Percentiles rank a stretch among this genome's conserved stretches.
Conservation (phyloP, 2,888 invertebrate species). For the Himalopsyche japonica region DNA sequence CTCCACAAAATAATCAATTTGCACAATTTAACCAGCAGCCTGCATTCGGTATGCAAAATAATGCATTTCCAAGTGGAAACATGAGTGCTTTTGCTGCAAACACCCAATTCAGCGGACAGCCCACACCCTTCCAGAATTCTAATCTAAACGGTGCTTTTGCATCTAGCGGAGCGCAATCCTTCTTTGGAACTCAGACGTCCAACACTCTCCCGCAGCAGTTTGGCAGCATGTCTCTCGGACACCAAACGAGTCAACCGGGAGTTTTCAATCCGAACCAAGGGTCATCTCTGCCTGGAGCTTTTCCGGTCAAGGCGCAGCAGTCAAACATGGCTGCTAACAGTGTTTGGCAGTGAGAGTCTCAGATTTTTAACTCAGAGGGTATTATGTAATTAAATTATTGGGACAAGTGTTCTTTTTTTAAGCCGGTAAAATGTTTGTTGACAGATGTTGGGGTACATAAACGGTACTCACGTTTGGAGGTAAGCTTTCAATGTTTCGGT, state of each 20-base stretch:
- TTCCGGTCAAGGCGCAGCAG: conserved; percentile 23
- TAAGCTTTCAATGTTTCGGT: background rate
- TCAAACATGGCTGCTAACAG: conserved; percentile 35
- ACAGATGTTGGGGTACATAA: background rate
- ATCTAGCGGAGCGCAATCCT: conserved; percentile 10
- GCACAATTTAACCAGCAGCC: conserved; percentile 23
- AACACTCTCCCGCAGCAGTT: conserved; percentile 33
- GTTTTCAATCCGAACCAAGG: background rate
- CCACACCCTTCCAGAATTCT: conserved; percentile 21
- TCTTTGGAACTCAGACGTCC: conserved; percentile 17
- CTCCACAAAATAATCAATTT: conserved; percentile 20
- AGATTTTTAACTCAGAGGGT: background rate
- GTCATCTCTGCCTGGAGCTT: conserved; percentile 13
- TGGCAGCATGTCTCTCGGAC: conserved; percentile 31
- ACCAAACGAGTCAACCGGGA: background rate
- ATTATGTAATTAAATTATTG: background rate
- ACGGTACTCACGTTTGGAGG: background rate
- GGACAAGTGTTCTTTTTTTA: background rate
- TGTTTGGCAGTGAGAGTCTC: conserved; percentile 32
- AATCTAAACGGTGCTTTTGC: conserved; percentile 32
- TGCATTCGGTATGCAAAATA: background rate
- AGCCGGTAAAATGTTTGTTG: background rate
- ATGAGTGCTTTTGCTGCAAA: background rate
- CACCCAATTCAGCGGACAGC: conserved; percentile 5
- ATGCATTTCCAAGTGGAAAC: background rate